These are phyloP conservation scores for Alethe diademata DNA, from an alignment of 2,113 vertebrate species.

Conservation along the genomic window DNA sequence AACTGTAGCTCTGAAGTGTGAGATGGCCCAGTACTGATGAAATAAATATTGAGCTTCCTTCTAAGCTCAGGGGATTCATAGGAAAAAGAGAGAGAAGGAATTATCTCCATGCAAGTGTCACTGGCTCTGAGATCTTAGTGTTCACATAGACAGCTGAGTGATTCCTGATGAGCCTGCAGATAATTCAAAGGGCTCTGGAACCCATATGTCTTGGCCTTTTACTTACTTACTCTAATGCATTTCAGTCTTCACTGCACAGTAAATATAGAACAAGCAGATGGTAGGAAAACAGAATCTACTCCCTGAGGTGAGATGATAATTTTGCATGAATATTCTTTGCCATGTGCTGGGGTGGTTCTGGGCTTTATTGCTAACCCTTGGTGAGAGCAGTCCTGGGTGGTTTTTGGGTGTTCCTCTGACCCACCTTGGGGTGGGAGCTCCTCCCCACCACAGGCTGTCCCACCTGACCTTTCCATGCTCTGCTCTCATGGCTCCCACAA, in stretches of 20 bases:
- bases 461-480: neutral
- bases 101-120: neutral
- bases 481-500: neutral
- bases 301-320: neutral
- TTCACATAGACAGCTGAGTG: neutral
- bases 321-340: neutral
- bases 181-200: neutral
- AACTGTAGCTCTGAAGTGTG: neutral
- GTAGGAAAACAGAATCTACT: neutral
- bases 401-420: neutral
- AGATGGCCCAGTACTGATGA: neutral
- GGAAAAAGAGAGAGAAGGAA: neutral
- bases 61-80: neutral
- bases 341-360: neutral
- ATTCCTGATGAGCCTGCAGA: neutral
- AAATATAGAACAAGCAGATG: conserved; percentile 8
- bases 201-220: neutral
- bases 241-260: neutral
- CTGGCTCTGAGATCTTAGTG: neutral
- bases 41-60: neutral
- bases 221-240: neutral
- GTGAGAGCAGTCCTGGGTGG: neutral
- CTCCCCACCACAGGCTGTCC: neutral
- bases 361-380: neutral
- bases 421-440: neutral